Conservation (phyloP, 2,888 invertebrate species). For the Stictocephala bisonia region DNA sequence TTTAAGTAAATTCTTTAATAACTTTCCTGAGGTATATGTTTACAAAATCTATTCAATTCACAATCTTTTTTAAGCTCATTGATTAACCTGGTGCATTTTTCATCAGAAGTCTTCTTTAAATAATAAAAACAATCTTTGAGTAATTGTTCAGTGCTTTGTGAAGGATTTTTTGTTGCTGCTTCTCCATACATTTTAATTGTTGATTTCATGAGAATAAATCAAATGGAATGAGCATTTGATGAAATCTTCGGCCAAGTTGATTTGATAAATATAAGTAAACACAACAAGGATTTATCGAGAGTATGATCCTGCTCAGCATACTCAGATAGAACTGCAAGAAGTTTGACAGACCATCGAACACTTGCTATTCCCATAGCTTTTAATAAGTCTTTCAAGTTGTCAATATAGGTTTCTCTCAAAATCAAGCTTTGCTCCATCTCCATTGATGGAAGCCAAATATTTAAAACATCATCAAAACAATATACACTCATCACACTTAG, state of each 20-base stretch:
- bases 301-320: conserved; percentile 57
- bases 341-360: conserved; percentile 63
- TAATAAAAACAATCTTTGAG: neutral
- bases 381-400: conserved; percentile 63
- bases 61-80: neutral
- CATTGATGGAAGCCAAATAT: conserved; percentile 64
- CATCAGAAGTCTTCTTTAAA: neutral
- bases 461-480: conserved; percentile 63
- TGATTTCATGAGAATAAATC: conserved; percentile 8
- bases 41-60: no score
- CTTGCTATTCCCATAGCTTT: conserved; percentile 63
- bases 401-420: conserved; percentile 64
- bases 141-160: neutral
- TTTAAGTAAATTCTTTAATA: no score
- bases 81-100: neutral
- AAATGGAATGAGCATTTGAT: neutral
- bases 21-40: no score
- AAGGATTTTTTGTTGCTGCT: neutral
- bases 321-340: conserved; percentile 62
- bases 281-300: conserved; percentile 1
- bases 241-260: conserved; percentile 23
- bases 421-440: conserved; percentile 65
- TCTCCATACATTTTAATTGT: neutral
- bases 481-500: no score
- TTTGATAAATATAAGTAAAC: conserved; percentile 10